Conservation (phyloP, 2,113 vertebrate genomes). For the Notothenia rossii region DNA sequence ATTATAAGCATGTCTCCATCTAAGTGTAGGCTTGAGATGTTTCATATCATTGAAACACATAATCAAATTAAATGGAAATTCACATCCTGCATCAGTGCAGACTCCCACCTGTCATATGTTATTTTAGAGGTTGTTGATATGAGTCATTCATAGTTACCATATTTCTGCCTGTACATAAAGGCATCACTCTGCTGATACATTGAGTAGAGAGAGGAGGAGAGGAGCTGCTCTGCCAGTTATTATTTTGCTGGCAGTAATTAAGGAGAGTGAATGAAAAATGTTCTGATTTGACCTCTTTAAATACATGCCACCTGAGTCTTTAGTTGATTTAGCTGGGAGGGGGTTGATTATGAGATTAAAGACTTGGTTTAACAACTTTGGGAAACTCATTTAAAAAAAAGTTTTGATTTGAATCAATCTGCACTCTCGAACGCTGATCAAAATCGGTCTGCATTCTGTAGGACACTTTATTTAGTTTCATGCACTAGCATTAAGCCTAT, state of each 20-base stretch:
- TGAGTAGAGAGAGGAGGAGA: not conserved
- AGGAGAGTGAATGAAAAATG: not conserved
- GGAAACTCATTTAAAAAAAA: constrained; percentile 15
- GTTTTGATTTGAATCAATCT: constrained; percentile 16
- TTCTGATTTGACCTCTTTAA: constrained; percentile 1
- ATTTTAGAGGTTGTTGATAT: not conserved
- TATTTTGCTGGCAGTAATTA: not conserved
- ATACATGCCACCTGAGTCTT: not conserved
- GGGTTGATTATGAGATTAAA: constrained; percentile 23
- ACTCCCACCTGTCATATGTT: too few relatives aligned
- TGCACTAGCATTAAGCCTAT: not conserved
- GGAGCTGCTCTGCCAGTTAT: not conserved
- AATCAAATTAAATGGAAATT: not conserved
- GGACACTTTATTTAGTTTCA: not conserved
- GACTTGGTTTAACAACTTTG: constrained; percentile 10
- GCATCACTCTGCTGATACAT: constrained; percentile 25
- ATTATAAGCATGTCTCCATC: too few relatives aligned
- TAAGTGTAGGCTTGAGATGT: too few relatives aligned
- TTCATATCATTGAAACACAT: not conserved
- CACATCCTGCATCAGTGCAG: not conserved
- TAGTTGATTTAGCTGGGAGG: constrained; percentile 7
- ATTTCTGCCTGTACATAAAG: constrained; percentile 17
- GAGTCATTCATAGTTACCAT: not conserved
- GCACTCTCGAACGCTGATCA: not conserved
- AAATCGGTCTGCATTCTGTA: not conserved